Base-by-base conservation (phyloP, 2,888 invertebrate genomes). In the Megaustenia siamemsis region DNA sequence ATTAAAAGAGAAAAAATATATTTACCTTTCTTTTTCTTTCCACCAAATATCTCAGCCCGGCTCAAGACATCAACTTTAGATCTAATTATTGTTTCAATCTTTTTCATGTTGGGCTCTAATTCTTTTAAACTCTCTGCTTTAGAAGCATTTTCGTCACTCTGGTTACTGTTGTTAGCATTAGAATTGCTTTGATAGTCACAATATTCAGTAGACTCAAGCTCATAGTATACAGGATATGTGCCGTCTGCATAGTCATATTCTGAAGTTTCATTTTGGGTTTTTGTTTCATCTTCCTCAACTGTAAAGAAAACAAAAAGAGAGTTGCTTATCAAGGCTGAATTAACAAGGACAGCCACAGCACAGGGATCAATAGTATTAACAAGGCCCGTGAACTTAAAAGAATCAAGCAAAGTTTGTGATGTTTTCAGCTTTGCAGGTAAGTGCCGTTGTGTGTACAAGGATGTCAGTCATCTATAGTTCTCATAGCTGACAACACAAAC, bases 1-100 rank as follows among this genome's bases (percentile, higher is more conserved):
- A n/a, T n/a, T n/a, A n/a, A n/a, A n/a, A n/a, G n/a, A n/a, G n/a
- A 75, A 75, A n/a, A n/a, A 35, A 35, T 24, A 63, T 32, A 4
- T 15, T 73, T 43, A 78, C 78, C 78, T 12, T 15, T 1, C 45
- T 15, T n/a, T 28, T 63, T 78, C 45, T 78, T 78, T 35, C 66
- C 78, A 15, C 66, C 78, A 45, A 78, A 78, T 43, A 66, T 45
- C 15, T 43, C 40, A 2, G 63, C 28, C 1, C 43, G 40, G n/a
- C 66, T 60, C 6, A 78, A 63, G 60, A 43, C 78, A 78, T 78
- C 78, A 40, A 78, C 45, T 28, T 78, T 78, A 1, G 60, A 28
- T 10, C 66, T 78, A 4, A 78, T 21, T 45, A 66, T 28, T 2
- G 60, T 43, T n/a, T 63, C 45, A 24, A 78, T 21, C 45, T 28